Conservation (phyloP, 2,113 vertebrate genomes). For the Cavia aperea region DNA sequence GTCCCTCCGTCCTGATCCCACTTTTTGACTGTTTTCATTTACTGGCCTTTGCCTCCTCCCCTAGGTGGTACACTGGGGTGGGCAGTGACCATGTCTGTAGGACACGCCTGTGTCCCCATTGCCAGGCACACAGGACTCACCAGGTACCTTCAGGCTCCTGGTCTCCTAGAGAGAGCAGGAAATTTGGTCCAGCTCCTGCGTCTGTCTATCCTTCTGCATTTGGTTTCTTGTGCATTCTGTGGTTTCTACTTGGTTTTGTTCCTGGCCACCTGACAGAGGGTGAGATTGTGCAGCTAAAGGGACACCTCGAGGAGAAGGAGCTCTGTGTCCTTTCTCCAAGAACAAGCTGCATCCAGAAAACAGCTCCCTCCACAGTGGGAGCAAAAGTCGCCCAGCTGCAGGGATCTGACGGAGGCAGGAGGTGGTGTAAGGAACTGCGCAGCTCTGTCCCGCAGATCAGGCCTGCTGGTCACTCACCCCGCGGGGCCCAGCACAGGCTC, state of each 20-base stretch:
- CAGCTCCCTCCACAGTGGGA: rapidly evolving
- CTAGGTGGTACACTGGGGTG: not conserved
- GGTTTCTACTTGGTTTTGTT: not conserved
- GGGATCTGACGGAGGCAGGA: not conserved
- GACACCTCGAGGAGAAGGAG: not conserved
- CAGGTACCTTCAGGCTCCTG: too few relatives aligned
- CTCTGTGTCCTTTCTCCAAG: not conserved
- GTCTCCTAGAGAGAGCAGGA: not conserved
- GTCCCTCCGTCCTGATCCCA: not conserved
- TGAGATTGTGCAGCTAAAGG: not conserved
- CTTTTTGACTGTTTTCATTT: not conserved
- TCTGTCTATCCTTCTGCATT: not conserved
- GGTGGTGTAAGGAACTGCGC: rapidly evolving
- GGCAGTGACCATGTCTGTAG: not conserved
- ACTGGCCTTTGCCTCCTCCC: rapidly evolving
- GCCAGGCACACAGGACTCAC: rapidly evolving
- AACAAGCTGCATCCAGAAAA: not conserved
- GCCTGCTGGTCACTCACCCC: not conserved
- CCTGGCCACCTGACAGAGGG: not conserved
- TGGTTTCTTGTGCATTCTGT: not conserved
- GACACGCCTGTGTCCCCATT: rapidly evolving
- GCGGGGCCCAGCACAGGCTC: rapidly evolving
- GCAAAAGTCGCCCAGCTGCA: rapidly evolving
- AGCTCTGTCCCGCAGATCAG: rapidly evolving
- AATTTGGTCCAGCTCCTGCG: not conserved